Evolutionary conservation across 1,140 invertebrate genomes (phyloP).

Genomic region (Branchinecta lindahli): DNA sequence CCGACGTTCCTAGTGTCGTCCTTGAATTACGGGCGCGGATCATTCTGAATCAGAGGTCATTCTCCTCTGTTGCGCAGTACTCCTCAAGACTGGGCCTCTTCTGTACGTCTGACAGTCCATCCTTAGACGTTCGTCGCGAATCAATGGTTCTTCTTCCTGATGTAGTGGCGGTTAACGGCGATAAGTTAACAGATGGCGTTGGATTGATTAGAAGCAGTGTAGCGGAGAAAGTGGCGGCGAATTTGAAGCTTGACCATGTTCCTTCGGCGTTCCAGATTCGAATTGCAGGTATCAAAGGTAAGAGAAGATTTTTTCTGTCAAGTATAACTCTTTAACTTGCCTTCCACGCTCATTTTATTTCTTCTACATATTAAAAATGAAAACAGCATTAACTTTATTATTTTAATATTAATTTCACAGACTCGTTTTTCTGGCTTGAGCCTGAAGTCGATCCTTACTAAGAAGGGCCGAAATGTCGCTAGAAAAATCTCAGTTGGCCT

Average conservation of each 20-base stretch:
- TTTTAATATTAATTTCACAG: no score
- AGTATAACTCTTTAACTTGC: no score
- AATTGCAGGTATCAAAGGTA: conserved; percentile 13
- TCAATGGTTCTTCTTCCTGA: not conserved
- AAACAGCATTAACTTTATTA: no score
- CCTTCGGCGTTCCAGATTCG: conserved; percentile 1
- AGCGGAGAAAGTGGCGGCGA: not conserved
- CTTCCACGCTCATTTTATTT: no score
- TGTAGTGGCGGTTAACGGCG: not conserved
- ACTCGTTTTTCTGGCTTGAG: no score
- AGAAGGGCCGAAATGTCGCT: no score
- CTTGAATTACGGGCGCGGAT: not conserved
- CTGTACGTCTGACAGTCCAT: not conserved
- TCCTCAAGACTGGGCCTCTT: conserved; percentile 11
- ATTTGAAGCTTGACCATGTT: not conserved
- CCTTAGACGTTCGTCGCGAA: not conserved
- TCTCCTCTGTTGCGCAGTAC: conserved; percentile 4
- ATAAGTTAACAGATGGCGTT: not conserved
- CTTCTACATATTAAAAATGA: no score
- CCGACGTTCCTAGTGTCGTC: not conserved
- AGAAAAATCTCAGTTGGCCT: no score
- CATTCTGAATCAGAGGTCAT: not conserved
- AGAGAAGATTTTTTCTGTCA: no score
- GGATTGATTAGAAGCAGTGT: not conserved
- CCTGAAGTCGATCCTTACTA: no score